Base-by-base conservation (phyloP, 2,113 vertebrate species). In the Myiopsitta monachus region DNA sequence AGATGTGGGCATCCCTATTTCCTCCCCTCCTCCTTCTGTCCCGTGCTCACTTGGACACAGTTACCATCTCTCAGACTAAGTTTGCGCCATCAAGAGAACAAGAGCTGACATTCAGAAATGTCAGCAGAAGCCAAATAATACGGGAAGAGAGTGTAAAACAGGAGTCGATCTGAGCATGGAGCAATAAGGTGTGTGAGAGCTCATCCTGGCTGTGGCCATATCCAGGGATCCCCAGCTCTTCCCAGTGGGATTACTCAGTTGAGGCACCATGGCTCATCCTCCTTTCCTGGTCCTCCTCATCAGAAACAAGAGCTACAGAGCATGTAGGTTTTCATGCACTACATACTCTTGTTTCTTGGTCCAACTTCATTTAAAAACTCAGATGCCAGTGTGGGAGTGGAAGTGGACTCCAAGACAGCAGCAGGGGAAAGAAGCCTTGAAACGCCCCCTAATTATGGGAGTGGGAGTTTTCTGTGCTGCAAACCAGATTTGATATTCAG, bases 261-360 rank as follows among this genome's bases (percentile, higher is more conserved):
- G 1, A 62, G 43, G 43, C 39, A 6, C 64, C 9, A 0, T 3
- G 27, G 31, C 19, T 70, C 6, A 0, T 11, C 33, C 51, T 66
- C 33, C 44, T 43, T 26, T 14, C 2, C 0, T 38, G 38, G 9
- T 31, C 54, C 14, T 62, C 28, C 66, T 63, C 18, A 3, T 59
- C 83, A 36, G 43, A 36, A 52, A 23, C 1, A 14, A 14, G 21
- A 72, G 55, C 39, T 67, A 2, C 33, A 38, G 64, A 10, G 5
- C 55, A 13, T 0, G 0, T 6, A 6, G 64, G 1, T 67, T 54
- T 54, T 27, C 14, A 0, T 17, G 62, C 79, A 0, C 3, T 0
- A 6, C 21, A 2, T 21, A 19, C 18, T 76, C 39, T 47, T 14
- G 1, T 63, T 46, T 28, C 68, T 72, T 28, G 17, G 2, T 47